Percentiles rank a stretch among this genome's conserved stretches.
phyloP scores from a whole-genome alignment of 2,888 invertebrate species.

The Dusona sp. region DNA sequence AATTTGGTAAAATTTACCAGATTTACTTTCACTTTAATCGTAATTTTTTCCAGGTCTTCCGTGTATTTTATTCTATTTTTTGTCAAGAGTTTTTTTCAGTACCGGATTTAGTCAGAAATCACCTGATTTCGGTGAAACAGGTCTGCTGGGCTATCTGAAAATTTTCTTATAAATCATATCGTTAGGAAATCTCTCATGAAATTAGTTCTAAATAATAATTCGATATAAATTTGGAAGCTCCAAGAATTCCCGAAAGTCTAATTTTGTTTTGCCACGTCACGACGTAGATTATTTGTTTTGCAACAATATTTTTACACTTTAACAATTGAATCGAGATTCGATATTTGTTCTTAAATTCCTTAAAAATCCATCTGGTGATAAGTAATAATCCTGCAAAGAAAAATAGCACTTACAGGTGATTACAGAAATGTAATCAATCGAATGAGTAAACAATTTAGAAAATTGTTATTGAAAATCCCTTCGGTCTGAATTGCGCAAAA shows the following conservation, averaged over 20 bases:
- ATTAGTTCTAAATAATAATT: no score
- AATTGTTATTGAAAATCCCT: not conserved
- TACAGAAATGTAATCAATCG: no score
- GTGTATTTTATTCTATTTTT: not conserved
- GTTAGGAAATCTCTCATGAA: no score
- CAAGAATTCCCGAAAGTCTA: not conserved
- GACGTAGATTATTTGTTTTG: no score
- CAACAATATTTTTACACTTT: not conserved
- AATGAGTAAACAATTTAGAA: not conserved
- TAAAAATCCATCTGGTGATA: not conserved
- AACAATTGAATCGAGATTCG: not conserved
- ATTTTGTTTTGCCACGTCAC: no score
- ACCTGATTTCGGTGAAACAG: no score
- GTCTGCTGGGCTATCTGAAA: no score
- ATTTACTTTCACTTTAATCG: not conserved
- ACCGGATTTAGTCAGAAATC: no score
- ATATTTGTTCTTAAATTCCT: not conserved
- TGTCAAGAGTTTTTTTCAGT: no score
- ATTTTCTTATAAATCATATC: no score
- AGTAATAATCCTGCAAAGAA: not conserved
- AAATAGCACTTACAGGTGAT: not conserved
- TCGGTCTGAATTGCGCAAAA: constrained; percentile 4
- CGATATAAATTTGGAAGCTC: no score
- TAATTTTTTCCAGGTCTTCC: not conserved
- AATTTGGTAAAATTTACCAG: not conserved